Evolutionary conservation across 2,888 invertebrate species (phyloP).

Genomic region (Tinea pellionella): DNA sequence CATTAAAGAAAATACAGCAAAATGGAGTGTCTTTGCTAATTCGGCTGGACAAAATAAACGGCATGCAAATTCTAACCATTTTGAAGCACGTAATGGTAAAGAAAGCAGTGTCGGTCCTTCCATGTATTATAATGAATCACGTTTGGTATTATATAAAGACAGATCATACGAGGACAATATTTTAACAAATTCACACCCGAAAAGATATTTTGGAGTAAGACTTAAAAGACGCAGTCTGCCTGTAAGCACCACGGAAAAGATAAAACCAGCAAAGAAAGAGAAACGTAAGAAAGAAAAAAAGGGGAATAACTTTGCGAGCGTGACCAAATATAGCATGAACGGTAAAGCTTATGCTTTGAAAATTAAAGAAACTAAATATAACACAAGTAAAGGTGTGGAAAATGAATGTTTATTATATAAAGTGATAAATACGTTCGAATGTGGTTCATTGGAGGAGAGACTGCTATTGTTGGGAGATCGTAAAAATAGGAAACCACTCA

Average conservation of each 20-base stretch:
- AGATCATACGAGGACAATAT: not conserved
- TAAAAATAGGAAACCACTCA: constrained; percentile 29
- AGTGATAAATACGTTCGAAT: constrained; percentile 36
- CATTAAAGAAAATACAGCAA: constrained; percentile 22
- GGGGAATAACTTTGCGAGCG: constrained; percentile 29
- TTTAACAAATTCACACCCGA: not conserved
- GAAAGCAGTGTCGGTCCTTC: not conserved
- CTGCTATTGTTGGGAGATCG: constrained; percentile 25
- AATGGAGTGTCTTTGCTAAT: not conserved
- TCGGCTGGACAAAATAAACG: not conserved
- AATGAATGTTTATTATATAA: constrained; percentile 37
- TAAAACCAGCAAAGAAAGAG: constrained; percentile 17
- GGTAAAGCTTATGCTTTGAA: constrained; percentile 40
- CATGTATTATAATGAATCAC: not conserved
- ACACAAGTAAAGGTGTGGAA: constrained; percentile 20
- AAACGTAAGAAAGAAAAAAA: constrained; percentile 15
- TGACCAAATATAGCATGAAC: constrained; percentile 38
- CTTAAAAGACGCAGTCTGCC: not conserved
- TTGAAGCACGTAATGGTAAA: not conserved
- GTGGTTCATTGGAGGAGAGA: constrained; percentile 34
- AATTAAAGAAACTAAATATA: constrained; percentile 31
- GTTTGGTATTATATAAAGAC: not conserved
- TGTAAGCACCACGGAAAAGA: constrained; percentile 8
- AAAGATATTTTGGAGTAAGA: not conserved
- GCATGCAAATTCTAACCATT: not conserved